Conservation (phyloP, 2,113 vertebrate species). For the Marcusenius ussheri region DNA sequence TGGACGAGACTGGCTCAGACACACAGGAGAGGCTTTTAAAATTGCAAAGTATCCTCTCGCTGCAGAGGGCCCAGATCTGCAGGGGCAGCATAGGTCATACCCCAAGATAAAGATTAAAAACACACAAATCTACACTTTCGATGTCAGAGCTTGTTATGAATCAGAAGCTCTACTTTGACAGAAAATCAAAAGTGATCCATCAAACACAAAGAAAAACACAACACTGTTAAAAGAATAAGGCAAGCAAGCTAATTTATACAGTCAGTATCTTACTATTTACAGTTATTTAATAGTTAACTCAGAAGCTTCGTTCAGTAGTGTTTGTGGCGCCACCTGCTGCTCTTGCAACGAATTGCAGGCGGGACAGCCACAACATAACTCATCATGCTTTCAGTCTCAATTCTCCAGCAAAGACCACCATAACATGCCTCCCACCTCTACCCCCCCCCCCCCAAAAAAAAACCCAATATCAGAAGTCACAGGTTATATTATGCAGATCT, state of each 20-base stretch:
- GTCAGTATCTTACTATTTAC: slow-evolving; percentile 47
- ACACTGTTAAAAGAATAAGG: slow-evolving; percentile 46
- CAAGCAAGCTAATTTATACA: slow-evolving; percentile 59
- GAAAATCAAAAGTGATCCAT: slow-evolving; percentile 21
- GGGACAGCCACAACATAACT: slow-evolving; percentile 24
- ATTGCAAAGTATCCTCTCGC: neutral
- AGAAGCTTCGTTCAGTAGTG: slow-evolving; percentile 6
- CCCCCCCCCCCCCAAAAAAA: neutral
- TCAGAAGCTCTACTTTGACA: neutral
- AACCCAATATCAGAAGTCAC: neutral
- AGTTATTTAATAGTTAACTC: slow-evolving; percentile 34
- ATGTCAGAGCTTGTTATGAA: neutral
- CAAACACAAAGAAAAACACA: slow-evolving; percentile 7
- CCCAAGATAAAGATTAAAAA: neutral
- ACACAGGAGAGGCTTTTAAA: neutral
- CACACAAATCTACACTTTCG: neutral
- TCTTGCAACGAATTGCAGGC: slow-evolving; percentile 21
- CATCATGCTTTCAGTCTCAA: slow-evolving; percentile 32
- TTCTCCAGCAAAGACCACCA: slow-evolving; percentile 1
- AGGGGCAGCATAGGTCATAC: neutral
- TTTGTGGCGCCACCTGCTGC: slow-evolving; percentile 46
- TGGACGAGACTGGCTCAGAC: neutral
- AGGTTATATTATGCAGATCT: neutral
- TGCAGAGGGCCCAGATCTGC: neutral
- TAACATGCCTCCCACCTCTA: neutral